phyloP scores from a whole-genome alignment of 1,140 invertebrate species.

The Colletes latitarsis region DNA sequence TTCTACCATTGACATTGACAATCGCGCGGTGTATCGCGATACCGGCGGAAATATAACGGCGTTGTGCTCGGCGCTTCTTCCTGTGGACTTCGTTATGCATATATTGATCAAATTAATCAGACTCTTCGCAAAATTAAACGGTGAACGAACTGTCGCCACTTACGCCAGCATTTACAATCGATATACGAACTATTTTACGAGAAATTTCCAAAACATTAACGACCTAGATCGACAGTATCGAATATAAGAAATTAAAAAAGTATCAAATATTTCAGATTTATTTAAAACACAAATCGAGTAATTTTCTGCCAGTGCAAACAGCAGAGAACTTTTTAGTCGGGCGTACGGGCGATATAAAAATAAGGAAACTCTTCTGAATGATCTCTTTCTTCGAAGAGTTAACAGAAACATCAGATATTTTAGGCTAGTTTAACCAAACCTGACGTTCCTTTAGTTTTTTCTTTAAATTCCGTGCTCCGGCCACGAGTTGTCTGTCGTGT shows the following conservation, averaged over 20 bases:
- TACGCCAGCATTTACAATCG: no score
- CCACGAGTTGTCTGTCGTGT: not conserved
- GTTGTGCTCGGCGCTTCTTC: not conserved
- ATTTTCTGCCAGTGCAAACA: not conserved
- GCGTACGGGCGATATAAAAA: conserved; percentile 3
- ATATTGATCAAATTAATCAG: not conserved
- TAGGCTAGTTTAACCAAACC: no score
- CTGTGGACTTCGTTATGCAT: not conserved
- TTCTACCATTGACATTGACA: conserved; percentile 22
- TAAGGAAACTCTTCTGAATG: conserved; percentile 13
- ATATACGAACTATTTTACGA: no score
- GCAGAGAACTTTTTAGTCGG: not conserved
- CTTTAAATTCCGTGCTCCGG: not conserved
- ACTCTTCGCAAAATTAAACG: no score
- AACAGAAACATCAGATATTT: no score
- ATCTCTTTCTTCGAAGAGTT: no score
- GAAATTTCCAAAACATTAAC: no score
- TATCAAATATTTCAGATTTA: no score
- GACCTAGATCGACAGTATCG: no score
- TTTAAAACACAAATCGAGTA: not conserved
- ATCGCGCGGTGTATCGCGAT: not conserved
- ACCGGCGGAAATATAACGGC: not conserved
- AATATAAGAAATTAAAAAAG: no score
- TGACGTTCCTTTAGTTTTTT: not conserved
- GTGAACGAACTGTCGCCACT: no score